Conservation (phyloP, 2,888 invertebrate species). For the Morpho achilles region DNA sequence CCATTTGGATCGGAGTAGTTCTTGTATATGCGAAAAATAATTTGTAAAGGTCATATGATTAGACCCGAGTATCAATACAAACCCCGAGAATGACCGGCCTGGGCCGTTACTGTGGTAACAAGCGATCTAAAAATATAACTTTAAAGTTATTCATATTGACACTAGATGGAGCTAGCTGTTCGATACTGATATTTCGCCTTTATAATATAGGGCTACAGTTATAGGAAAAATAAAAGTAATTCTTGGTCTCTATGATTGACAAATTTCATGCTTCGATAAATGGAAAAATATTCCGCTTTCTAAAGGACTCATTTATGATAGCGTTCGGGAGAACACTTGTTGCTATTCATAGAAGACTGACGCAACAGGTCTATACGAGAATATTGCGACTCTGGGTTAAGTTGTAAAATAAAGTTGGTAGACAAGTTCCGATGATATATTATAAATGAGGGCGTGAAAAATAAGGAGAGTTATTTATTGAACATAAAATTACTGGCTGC, state of each 20-base stretch:
- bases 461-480: no score
- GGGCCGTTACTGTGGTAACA: no score
- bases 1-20: no score
- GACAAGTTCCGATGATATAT: no score
- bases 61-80: no score
- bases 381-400: background rate
- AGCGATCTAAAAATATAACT: background rate
- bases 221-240: background rate
- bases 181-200: background rate
- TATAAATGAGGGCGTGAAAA: no score
- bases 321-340: conserved; percentile 19
- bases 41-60: no score
- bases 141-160: background rate
- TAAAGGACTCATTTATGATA: conserved; percentile 1
- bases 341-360: conserved; percentile 15
- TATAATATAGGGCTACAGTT: no score
- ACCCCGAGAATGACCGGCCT: no score
- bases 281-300: background rate
- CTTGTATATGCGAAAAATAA: no score
- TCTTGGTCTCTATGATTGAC: background rate
- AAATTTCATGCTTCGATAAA: conserved; percentile 9
- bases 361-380: conserved; percentile 20
- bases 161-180: conserved; percentile 6
- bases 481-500: no score
- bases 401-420: background rate